Evolutionary conservation across 2,888 invertebrate species (phyloP).

Genomic region (Agrochola lychnidis): DNA sequence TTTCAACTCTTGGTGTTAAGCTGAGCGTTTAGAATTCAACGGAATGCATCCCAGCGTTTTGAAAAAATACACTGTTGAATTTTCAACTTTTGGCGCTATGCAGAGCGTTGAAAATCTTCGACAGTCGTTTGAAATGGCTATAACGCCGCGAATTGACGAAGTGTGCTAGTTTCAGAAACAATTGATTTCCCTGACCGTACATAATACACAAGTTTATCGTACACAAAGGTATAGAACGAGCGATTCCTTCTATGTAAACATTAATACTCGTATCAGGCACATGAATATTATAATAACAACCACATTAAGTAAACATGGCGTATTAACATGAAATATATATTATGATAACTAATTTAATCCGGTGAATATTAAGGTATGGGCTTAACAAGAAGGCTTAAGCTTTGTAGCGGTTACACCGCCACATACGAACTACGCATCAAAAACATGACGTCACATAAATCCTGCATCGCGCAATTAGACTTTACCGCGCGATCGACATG

Average conservation of each 20-base stretch:
- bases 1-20: too few species aligned
- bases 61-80: too few species aligned
- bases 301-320: slow-evolving; percentile 29
- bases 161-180: background rate
- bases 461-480: too few species aligned
- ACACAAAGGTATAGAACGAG: background rate
- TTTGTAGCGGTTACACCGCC: too few species aligned
- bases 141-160: background rate
- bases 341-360: slow-evolving; percentile 17
- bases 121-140: background rate
- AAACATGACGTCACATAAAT: too few species aligned
- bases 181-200: background rate
- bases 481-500: too few species aligned
- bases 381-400: background rate
- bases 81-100: too few species aligned
- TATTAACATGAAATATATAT: slow-evolving; percentile 26
- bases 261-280: background rate
- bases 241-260: slow-evolving; percentile 3
- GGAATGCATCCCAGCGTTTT: too few species aligned
- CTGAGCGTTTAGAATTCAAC: too few species aligned
- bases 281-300: slow-evolving; percentile 36
- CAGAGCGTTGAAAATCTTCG: background rate
- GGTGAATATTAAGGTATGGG: background rate
- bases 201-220: background rate
- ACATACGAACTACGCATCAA: too few species aligned